These are phyloP conservation scores for Asbolus verrucosus DNA, from an alignment of 1,140 invertebrate species.

Conservation along the genomic window DNA sequence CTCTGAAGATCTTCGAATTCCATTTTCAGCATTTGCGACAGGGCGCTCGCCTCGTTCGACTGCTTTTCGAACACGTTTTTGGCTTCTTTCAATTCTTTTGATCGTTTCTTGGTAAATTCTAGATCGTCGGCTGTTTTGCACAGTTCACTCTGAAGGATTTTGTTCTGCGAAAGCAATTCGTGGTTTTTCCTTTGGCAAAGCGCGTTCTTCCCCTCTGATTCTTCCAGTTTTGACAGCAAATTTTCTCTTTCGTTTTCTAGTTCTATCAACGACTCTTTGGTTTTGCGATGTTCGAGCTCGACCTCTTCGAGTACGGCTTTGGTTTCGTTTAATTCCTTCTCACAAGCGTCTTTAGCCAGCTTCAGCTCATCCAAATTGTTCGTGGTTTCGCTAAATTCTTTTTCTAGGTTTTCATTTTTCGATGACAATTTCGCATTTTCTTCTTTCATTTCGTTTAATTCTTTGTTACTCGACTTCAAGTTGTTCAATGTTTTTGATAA, in stretches of 20 bases:
- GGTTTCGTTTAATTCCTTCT: no score
- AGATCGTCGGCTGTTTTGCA: constrained; percentile 10
- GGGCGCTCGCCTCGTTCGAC: not conserved
- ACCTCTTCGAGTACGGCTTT: no score
- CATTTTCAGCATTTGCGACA: constrained; percentile 11
- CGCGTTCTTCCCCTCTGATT: no score
- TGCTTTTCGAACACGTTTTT: constrained; percentile 6
- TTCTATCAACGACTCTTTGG: not conserved
- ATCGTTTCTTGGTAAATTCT: constrained; percentile 42
- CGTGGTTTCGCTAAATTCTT: no score
- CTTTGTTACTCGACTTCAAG: no score
- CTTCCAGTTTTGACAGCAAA: not conserved
- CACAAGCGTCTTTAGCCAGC: no score
- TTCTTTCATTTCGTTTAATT: no score
- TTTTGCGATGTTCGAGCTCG: no score
- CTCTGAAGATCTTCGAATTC: constrained; percentile 10
- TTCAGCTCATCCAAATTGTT: no score
- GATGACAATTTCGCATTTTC: no score
- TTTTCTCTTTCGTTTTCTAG: not conserved
- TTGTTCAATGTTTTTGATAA: no score
- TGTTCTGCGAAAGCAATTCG: not conserved
- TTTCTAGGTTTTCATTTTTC: no score
- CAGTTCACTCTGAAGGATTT: not conserved
- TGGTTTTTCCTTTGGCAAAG: constrained; percentile 1
- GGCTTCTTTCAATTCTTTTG: not conserved